phyloP scores from a whole-genome alignment of 2,888 invertebrate genomes.

The Seira musarum region DNA sequence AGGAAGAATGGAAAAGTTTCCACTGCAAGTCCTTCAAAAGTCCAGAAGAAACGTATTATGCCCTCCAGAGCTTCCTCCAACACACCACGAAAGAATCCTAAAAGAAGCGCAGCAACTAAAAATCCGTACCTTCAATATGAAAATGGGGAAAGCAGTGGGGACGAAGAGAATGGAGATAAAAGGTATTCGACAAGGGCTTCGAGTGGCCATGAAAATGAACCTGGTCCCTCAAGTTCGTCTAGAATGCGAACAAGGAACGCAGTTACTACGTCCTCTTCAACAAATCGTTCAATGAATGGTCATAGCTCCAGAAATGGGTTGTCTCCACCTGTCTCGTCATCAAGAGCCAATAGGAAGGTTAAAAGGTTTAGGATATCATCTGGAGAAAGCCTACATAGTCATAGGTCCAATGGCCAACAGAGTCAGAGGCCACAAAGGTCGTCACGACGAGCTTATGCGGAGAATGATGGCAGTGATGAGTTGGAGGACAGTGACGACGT shows the following conservation, averaged over 20 bases:
- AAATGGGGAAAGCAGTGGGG: constrained; percentile 37
- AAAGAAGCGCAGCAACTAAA: constrained; percentile 58
- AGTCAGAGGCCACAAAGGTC: constrained; percentile 9
- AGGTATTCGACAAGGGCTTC: constrained; percentile 35
- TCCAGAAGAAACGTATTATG: constrained; percentile 31
- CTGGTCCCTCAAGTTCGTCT: constrained; percentile 16
- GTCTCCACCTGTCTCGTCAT: constrained; percentile 37
- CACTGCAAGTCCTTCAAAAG: constrained; percentile 69
- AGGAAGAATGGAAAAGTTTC: constrained; percentile 70
- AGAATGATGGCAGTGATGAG: constrained; percentile 60
- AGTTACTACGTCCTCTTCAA: constrained; percentile 15
- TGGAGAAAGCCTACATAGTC: constrained; percentile 60
- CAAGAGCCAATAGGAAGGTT: constrained; percentile 29
- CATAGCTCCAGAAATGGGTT: constrained; percentile 46
- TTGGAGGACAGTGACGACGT: constrained; percentile 69
- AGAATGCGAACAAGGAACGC: constrained; percentile 33
- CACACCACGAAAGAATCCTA: constrained; percentile 64
- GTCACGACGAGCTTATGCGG: constrained; percentile 4
- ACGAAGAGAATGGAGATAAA: constrained; percentile 47
- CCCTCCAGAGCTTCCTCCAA: constrained; percentile 39
- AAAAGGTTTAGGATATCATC: constrained; percentile 63
- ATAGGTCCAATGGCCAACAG: constrained; percentile 38
- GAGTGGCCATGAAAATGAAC: constrained; percentile 21
- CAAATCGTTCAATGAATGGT: constrained; percentile 40
- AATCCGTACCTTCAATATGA: constrained; percentile 59